Percentiles rank a stretch among this genome's conserved stretches.
Evolutionary conservation across 2,888 invertebrate species (phyloP).

Genomic region (Caradrina kadenii): DNA sequence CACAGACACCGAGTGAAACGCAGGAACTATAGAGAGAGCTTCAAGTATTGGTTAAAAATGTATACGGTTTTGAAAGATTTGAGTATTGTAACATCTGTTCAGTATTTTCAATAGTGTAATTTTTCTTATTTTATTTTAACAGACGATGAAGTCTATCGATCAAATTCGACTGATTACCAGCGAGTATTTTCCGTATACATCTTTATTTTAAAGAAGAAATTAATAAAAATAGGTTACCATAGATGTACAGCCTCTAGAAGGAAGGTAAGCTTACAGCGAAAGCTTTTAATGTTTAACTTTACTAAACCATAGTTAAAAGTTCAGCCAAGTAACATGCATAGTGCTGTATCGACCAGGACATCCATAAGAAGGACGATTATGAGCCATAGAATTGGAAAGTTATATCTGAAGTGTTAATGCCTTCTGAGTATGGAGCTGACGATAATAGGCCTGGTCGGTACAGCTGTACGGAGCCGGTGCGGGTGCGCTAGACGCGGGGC

Average conservation of each 20-base stretch:
- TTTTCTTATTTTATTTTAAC: too few relatives aligned
- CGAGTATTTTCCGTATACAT: constrained; percentile 25
- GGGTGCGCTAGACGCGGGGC: constrained; percentile 52
- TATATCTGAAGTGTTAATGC: background rate
- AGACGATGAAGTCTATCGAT: background rate
- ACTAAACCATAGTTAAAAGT: constrained; percentile 36
- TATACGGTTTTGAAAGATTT: constrained; percentile 12
- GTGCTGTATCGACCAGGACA: constrained; percentile 52
- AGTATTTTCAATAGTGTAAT: too few relatives aligned
- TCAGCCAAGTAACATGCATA: constrained; percentile 58
- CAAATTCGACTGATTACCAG: background rate
- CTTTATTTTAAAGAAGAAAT: constrained; percentile 21
- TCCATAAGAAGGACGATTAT: background rate
- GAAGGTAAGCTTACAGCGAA: constrained; percentile 61
- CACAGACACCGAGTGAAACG: constrained; percentile 42
- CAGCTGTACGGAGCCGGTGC: constrained; percentile 50
- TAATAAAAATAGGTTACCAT: constrained; percentile 40
- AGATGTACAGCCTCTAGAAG: constrained; percentile 61
- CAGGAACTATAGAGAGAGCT: constrained; percentile 29
- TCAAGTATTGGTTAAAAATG: constrained; percentile 28
- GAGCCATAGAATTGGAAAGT: background rate
- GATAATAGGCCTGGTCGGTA: constrained; percentile 26
- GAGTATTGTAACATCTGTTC: too few relatives aligned
- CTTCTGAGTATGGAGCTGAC: background rate
- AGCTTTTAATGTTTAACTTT: constrained; percentile 50